Evolutionary conservation across 2,113 vertebrate species (phyloP).

Genomic region (Ascaphus truei): DNA sequence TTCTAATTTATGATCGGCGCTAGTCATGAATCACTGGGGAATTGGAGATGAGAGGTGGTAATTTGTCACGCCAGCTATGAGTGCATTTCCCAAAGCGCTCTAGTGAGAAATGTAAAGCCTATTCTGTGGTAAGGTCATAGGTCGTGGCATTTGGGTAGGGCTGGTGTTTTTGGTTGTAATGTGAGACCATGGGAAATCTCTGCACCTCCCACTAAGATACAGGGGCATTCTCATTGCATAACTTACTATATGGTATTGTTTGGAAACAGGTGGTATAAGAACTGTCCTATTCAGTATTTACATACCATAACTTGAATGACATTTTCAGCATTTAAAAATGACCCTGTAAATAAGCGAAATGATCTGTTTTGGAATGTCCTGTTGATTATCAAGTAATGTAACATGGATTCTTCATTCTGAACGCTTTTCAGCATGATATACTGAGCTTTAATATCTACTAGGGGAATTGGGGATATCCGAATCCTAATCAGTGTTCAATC

Average conservation of each 20-base stretch:
- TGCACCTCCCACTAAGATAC: not conserved
- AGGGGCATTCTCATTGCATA: not conserved
- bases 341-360: not conserved
- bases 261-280: not conserved
- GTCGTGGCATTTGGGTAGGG: not conserved
- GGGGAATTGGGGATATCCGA: too few species aligned
- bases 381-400: not conserved
- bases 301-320: not conserved
- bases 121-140: not conserved
- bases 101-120: not conserved
- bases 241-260: not conserved
- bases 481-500: too few species aligned
- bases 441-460: too few species aligned
- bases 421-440: too few species aligned
- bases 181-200: conserved; percentile 6
- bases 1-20: not conserved
- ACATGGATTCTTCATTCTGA: not conserved
- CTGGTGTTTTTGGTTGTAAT: conserved; percentile 12
- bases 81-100: too few species aligned
- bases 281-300: not conserved
- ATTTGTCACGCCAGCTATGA: conserved; percentile 8
- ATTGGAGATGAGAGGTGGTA: not conserved
- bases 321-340: not conserved
- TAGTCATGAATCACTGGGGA: conserved; percentile 2
- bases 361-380: not conserved